phyloP scores from a whole-genome alignment of 2,113 vertebrate species.

The Stictonetta naevosa region DNA sequence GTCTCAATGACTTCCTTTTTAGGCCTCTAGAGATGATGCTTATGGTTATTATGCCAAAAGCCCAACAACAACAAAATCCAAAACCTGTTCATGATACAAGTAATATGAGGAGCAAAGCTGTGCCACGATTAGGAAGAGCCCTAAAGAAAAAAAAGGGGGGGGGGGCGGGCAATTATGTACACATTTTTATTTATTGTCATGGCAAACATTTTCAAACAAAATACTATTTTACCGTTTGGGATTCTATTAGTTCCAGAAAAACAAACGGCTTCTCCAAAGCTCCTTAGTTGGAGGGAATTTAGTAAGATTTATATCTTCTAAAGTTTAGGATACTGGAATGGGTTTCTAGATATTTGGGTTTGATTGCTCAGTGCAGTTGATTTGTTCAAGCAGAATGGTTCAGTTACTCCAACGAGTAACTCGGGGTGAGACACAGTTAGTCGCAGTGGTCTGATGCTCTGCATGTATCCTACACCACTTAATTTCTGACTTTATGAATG shows the following conservation, averaged over 20 bases:
- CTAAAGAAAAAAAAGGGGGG: background rate
- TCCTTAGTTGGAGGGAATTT: background rate
- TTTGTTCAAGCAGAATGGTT: background rate
- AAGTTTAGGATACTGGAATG: background rate
- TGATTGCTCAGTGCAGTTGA: background rate
- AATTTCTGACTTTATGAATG: background rate
- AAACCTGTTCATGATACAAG: background rate
- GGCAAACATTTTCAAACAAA: background rate
- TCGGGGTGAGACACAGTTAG: background rate
- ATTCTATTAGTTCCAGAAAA: background rate
- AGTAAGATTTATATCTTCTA: background rate
- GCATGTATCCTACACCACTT: background rate
- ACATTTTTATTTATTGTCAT: background rate
- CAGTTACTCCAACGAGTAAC: too few relatives aligned
- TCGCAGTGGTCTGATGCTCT: background rate
- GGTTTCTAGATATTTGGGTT: background rate
- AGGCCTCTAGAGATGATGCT: background rate
- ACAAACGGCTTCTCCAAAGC: accelerated
- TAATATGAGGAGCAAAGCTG: background rate
- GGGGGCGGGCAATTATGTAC: too few relatives aligned
- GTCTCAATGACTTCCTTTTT: background rate
- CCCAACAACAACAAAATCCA: background rate
- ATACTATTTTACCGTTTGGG: accelerated
- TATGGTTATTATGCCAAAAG: background rate
- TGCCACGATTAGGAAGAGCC: background rate